Base-by-base conservation (phyloP, 1,140 invertebrate genomes). In the Radopholus similis region DNA sequence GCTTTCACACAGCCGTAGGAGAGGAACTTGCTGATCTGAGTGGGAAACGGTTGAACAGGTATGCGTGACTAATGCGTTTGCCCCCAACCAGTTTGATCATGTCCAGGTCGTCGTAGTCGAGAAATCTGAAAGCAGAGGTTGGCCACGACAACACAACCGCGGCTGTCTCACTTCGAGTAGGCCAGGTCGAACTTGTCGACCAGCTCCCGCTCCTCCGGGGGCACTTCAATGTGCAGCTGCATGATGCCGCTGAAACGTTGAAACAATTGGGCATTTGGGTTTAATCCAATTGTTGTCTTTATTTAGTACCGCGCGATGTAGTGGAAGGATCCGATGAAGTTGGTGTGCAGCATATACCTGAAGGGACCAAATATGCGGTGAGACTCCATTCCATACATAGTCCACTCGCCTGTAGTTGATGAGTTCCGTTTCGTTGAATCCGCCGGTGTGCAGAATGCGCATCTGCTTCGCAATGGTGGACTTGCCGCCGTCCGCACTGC, bases 361-460 rank as follows among this genome's bases (percentile, higher is more conserved):
- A 9, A 4, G 42, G 9, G 21, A 28, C 37, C 30, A 18, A 66
- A 32, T 4, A 21, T 15, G 37, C 9, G 15, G n/a, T 37, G 30
- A 66, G 11, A 15, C 30, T 30, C 8, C 26, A 15, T 15, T 35
- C n/a, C 63, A 30, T n/a, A 28, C 11, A 21, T 28, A 35, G 44
- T 30, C 21, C 26, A 58, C 1, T 6, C 32, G 72, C 68, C 74
- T 37, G 44, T 74, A 74, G 37, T 74, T 74, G 51, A 74, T 59
- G 15, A 77, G 44, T 62, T 74, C 72, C 13, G 72, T 68, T 55
- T 74, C 73, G 32, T 70, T 74, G 72, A 74, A 74, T 28, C 72
- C 72, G 58, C 72, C 49, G 26, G 70, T 56, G 49, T 74, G 74
- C 6, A 74, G 13, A 57, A 74, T 74, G 57, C 67, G 63, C 72